These are phyloP conservation scores for Raillietiella orientalis DNA, from an alignment of 2,888 invertebrate genomes.

Conservation along the genomic window DNA sequence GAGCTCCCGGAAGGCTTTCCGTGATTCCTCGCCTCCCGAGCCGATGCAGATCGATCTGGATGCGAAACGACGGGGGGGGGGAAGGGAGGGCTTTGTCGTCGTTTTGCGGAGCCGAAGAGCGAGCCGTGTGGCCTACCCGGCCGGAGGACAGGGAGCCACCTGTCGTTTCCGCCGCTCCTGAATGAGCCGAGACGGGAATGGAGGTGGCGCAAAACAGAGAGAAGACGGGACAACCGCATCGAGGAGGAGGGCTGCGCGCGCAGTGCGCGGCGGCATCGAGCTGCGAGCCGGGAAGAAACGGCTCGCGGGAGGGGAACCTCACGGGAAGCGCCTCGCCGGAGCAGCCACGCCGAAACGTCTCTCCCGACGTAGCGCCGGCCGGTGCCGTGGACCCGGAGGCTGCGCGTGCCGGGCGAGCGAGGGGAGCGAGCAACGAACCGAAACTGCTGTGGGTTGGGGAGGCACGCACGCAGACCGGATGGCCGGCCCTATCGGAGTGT, in stretches of 20 bases:
- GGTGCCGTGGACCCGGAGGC: no score
- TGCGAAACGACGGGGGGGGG: constrained; percentile 3
- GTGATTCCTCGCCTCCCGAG: no score
- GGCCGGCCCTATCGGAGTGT: no score
- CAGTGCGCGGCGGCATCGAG: constrained; percentile 3
- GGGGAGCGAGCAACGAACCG: no score
- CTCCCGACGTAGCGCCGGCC: no score
- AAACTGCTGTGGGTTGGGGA: no score
- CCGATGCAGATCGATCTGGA: no score
- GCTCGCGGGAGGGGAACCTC: constrained; percentile 2
- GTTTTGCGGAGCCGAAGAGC: constrained; percentile 10
- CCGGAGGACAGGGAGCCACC: constrained; percentile 2
- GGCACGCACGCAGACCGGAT: no score
- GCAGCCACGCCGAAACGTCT: no score
- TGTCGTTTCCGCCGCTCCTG: neutral
- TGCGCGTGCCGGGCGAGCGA: no score
- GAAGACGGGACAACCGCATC: neutral
- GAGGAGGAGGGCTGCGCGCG: neutral
- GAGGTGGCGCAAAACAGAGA: neutral
- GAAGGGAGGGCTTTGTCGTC: constrained; percentile 8
- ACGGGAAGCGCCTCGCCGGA: neutral
- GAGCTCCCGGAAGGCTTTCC: no score
- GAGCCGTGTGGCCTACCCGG: constrained; percentile 9
- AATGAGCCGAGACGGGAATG: neutral
- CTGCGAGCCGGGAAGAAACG: constrained; percentile 9